Base-by-base conservation (phyloP, 2,888 invertebrate species). In the Volucella inanis region DNA sequence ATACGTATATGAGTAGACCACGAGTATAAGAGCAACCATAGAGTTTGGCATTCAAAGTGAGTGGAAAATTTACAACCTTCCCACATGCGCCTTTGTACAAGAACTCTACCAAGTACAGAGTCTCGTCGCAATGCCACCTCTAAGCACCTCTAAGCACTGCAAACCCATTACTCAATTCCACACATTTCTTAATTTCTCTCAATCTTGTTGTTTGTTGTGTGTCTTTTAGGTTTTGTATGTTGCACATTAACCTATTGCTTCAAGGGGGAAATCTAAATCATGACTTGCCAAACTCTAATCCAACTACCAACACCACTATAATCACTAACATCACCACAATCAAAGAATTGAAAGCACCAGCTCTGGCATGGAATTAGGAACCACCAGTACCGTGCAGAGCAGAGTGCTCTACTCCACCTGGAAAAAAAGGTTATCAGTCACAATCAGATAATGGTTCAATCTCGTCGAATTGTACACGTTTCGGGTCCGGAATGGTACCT, bases 381-480 rank as follows among this genome's bases (percentile, higher is more conserved):
- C 67, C 62, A 55, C 45, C 45, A 61, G 55, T 71, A 54, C 50
- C 43, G 55, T 45, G 62, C 38, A 41, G 15, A 55, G 62, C 38
- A 41, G 15, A 55, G 14, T 76, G 62, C 68, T 78, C 83, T 65
- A 83, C 80, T 87, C 87, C 88, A 87, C 88, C 87, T 87, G 80
- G 87, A 87, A 55, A 78, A 77, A 87, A 87, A 90, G 90, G 89
- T 91, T 91, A 91, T 91, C 92, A 88, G 68, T 59, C 71, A 86
- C 87, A 86, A 91, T 91, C 91, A 89, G 89, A 89, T 91, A 91
- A 91, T 91, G 91, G 90, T 91, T 91, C 90, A 91, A 91, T 91
- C 90, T 91, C 87, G 88, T 89, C 85, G 86, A 86, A 86, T 80
- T 85, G 85, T 85, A 81, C 85, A 85, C 85, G 85, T 85, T 85